A percentile compares a stretch with the other conserved stretches of the same genome.
Conservation (phyloP, 2,797 vertebrate species). For the Brachyrhaphis roseni region DNA sequence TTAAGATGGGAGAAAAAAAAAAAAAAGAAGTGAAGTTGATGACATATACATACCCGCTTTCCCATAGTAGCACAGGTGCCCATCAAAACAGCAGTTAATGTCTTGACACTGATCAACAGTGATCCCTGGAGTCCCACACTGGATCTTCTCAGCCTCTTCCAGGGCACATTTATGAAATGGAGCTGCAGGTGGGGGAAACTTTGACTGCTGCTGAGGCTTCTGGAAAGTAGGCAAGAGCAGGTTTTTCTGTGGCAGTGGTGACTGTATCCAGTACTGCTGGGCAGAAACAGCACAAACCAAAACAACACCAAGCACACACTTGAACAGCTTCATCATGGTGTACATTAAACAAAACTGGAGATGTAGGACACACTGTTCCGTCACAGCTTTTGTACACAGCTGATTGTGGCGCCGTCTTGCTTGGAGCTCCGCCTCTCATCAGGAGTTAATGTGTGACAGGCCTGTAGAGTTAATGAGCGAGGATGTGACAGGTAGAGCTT, state of each 20-base stretch:
- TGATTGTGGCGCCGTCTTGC: slow-evolving; percentile 27
- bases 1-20: not conserved
- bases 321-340: slow-evolving; percentile 54
- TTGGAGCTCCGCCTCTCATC: slow-evolving; percentile 53
- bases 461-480: slow-evolving; percentile 67
- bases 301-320: slow-evolving; percentile 42
- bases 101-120: slow-evolving; percentile 62
- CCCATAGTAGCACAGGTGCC: slow-evolving; percentile 74
- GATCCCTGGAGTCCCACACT: slow-evolving; percentile 68
- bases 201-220: slow-evolving; percentile 15
- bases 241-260: slow-evolving; percentile 14
- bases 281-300: slow-evolving; percentile 36
- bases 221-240: slow-evolving; percentile 10
- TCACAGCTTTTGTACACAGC: slow-evolving; percentile 52
- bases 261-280: slow-evolving; percentile 37
- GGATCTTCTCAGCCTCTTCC: slow-evolving; percentile 58
- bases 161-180: slow-evolving; percentile 67
- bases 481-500: slow-evolving; percentile 63
- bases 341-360: slow-evolving; percentile 25
- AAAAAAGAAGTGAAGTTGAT: too few species aligned
- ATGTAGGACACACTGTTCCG: fast-evolving
- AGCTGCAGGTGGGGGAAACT: slow-evolving; percentile 11
- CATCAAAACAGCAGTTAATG: slow-evolving; percentile 78
- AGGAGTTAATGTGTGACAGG: slow-evolving; percentile 62
- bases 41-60: slow-evolving; percentile 66